These are phyloP conservation scores for Acridotheres tristis DNA, from an alignment of 2,797 vertebrate species.

Conservation along the genomic window DNA sequence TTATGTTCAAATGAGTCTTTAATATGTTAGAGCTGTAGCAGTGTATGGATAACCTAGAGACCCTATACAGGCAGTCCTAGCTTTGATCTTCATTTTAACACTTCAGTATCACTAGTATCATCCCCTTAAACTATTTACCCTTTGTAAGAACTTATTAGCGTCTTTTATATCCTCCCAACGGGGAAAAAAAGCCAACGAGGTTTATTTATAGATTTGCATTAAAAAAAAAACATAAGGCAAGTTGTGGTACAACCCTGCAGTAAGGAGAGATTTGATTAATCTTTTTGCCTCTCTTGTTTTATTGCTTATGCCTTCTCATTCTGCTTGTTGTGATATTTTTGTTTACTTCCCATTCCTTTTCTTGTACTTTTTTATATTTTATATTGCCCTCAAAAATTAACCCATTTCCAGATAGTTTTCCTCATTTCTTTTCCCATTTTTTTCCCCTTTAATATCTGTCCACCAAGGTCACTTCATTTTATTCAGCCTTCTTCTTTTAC, in stretches of 20 bases:
- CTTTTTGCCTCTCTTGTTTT: background rate
- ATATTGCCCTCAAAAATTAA: background rate
- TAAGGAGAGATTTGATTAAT: background rate
- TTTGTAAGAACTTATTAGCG: background rate
- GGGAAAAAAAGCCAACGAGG: background rate
- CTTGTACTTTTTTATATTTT: background rate
- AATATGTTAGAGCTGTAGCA: constrained; percentile 10
- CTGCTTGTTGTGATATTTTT: background rate
- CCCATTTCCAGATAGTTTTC: background rate
- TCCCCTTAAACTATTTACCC: constrained; percentile 41
- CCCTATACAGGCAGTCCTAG: background rate
- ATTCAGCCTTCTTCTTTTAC: background rate
- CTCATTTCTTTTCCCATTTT: background rate
- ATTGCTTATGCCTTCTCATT: background rate
- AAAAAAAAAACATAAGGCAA: background rate
- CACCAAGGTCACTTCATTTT: background rate
- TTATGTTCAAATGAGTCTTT: constrained; percentile 37
- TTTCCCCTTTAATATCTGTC: background rate
- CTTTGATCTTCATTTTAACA: constrained; percentile 51
- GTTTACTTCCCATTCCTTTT: background rate
- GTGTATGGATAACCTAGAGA: constrained; percentile 22
- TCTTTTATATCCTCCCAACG: background rate
- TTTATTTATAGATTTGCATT: constrained; percentile 4
- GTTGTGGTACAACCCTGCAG: background rate
- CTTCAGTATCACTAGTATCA: constrained; percentile 9